phyloP scores from a whole-genome alignment of 2,888 invertebrate species.

The Tetragonisca angustula region DNA sequence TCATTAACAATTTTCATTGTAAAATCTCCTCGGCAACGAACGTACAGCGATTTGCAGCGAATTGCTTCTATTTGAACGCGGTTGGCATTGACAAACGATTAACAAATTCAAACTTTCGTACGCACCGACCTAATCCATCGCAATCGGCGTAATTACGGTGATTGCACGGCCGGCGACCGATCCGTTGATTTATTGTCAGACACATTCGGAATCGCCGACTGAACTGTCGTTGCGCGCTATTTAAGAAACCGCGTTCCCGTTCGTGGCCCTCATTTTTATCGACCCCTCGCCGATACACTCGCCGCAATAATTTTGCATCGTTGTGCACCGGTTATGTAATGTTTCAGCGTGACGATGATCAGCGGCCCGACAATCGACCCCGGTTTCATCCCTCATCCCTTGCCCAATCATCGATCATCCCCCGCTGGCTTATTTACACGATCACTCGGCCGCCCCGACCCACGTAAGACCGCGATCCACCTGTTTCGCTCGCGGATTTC shows the following conservation, averaged over 20 bases:
- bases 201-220: constrained; percentile 1
- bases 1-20: too few relatives aligned
- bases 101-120: too few relatives aligned
- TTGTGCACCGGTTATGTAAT: constrained; percentile 51
- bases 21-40: too few relatives aligned
- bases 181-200: constrained; percentile 51
- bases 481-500: background rate
- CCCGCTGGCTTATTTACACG: background rate
- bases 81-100: too few relatives aligned
- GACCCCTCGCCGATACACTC: constrained; percentile 20
- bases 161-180: background rate
- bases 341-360: background rate
- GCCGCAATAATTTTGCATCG: constrained; percentile 36
- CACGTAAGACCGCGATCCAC: background rate
- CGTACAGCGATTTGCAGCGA: too few relatives aligned
- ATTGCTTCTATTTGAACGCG: too few relatives aligned
- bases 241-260: constrained; percentile 34
- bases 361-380: background rate
- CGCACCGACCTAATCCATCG: too few relatives aligned
- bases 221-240: background rate
- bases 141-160: constrained; percentile 1
- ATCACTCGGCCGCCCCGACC: background rate
- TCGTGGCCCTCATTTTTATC: constrained; percentile 35
- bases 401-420: constrained; percentile 13
- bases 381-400: background rate